Conservation (phyloP, 2,113 vertebrate genomes). For the Turdus rufiventris region DNA sequence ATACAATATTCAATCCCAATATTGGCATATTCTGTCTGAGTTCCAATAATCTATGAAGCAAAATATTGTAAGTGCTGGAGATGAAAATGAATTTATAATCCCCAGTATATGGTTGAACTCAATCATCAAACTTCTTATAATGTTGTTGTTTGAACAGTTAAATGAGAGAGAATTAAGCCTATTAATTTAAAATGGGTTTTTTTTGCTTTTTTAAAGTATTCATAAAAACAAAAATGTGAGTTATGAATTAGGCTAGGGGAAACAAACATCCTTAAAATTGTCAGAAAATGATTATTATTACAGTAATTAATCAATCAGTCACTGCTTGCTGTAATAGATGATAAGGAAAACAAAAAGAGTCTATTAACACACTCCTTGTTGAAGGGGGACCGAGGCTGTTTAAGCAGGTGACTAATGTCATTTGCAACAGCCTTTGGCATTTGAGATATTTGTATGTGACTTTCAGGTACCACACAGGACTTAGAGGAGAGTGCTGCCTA, state of each 20-base stretch:
- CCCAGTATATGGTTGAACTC: not conserved
- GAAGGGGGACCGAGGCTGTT: not conserved
- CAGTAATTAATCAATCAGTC: not conserved
- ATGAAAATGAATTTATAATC: not conserved
- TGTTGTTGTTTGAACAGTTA: not conserved
- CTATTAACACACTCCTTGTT: not conserved
- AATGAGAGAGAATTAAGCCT: not conserved
- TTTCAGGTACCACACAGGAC: not conserved
- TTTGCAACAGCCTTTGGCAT: not conserved
- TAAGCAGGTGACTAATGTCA: fast-evolving
- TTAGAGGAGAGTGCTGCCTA: not conserved
- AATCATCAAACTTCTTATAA: not conserved
- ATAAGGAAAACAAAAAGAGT: not conserved
- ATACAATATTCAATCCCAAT: not conserved
- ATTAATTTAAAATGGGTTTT: not conserved
- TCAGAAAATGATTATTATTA: not conserved
- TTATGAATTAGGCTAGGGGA: not conserved
- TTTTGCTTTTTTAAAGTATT: not conserved
- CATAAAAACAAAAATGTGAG: not conserved
- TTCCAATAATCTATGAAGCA: not conserved
- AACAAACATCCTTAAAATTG: not conserved
- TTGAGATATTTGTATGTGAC: not conserved
- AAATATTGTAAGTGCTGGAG: not conserved
- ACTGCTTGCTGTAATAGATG: not conserved
- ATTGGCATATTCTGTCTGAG: not conserved